Evolutionary conservation across 2,888 invertebrate species (phyloP).

Genomic region (Drosophila percnosoma): DNA sequence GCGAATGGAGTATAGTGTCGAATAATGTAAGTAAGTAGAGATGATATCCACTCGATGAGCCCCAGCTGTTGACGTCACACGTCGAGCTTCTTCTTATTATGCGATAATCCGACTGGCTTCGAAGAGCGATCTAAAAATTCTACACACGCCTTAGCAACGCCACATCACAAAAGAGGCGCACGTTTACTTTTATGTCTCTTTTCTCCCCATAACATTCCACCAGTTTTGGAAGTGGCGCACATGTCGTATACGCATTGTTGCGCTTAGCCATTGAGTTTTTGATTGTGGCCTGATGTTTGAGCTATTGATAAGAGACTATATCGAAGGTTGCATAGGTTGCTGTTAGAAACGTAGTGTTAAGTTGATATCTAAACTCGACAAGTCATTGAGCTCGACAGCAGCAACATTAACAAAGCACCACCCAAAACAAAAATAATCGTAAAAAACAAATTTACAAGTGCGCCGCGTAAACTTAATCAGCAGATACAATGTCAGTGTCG

Average conservation of each 20-base stretch:
- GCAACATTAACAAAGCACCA: background rate
- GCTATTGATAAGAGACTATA: conserved; percentile 52
- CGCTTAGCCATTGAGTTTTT: conserved; percentile 15
- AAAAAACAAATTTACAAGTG: conserved; percentile 40
- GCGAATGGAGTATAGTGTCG: conserved; percentile 30
- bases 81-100: conserved; percentile 48
- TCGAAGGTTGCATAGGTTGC: conserved; percentile 42
- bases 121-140: conserved; percentile 56
- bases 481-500: conserved; percentile 41
- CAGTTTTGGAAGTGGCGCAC: conserved; percentile 55
- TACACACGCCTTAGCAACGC: conserved; percentile 60
- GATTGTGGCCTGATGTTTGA: background rate
- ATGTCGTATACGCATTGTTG: conserved; percentile 57
- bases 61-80: conserved; percentile 61
- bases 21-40: conserved; percentile 23
- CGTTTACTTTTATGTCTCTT: conserved; percentile 50
- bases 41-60: conserved; percentile 7
- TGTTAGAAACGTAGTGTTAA: conserved; percentile 7
- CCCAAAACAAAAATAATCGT: background rate
- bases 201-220: conserved; percentile 27
- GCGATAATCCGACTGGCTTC: conserved; percentile 43
- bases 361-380: conserved; percentile 20
- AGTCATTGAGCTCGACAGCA: conserved; percentile 31
- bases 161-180: conserved; percentile 54
- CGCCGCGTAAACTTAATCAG: conserved; percentile 52